These are phyloP conservation scores for Physocephala rufipes DNA, from an alignment of 2,888 invertebrate genomes.

Conservation along the genomic window DNA sequence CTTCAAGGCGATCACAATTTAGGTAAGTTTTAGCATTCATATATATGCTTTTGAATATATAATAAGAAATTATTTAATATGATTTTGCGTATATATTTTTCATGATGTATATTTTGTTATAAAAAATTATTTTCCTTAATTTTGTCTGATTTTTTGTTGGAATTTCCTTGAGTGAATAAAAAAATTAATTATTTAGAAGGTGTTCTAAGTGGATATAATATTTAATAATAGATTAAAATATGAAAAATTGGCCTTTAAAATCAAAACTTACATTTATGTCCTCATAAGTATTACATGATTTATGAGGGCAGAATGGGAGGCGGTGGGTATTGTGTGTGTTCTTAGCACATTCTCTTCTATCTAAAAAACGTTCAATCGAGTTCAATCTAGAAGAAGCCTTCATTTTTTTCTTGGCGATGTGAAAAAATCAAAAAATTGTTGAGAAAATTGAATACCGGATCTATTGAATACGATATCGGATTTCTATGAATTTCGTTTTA, in stretches of 20 bases:
- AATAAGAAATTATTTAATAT: constrained; percentile 54
- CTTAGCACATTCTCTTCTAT: too few relatives aligned
- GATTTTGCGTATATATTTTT: constrained; percentile 41
- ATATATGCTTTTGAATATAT: constrained; percentile 30
- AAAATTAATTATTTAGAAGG: neutral
- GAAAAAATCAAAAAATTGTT: neutral
- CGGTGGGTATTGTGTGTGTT: too few relatives aligned
- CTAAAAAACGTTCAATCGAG: too few relatives aligned
- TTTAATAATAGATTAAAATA: too few relatives aligned
- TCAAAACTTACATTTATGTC: neutral
- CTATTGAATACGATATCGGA: neutral
- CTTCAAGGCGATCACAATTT: constrained; percentile 66
- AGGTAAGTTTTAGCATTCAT: constrained; percentile 54
- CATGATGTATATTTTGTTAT: constrained; percentile 16
- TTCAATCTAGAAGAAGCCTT: too few relatives aligned
- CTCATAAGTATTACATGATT: too few relatives aligned
- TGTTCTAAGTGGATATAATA: too few relatives aligned
- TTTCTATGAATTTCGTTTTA: neutral
- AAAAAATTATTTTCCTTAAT: constrained; percentile 29
- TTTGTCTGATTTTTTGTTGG: constrained; percentile 14
- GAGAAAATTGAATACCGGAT: neutral
- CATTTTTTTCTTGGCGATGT: too few relatives aligned
- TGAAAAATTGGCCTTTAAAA: too few relatives aligned
- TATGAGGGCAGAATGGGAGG: too few relatives aligned
- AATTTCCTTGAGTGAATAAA: neutral